A percentile compares a stretch with the other conserved stretches of the same genome.
phyloP scores from a whole-genome alignment of 92 coral and sea anemone species.

The Palythoa grandis region DNA sequence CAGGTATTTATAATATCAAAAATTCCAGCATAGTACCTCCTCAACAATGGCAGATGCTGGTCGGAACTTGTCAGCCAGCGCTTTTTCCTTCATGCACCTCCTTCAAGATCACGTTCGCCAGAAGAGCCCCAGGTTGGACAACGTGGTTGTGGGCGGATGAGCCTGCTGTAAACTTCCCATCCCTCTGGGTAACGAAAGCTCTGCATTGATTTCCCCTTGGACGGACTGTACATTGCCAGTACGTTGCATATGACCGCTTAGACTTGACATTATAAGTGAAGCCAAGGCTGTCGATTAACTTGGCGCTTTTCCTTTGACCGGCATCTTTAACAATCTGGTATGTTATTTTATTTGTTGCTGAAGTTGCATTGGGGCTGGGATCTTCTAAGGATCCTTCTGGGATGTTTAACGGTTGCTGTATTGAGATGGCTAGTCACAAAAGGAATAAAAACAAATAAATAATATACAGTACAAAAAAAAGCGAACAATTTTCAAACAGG shows the following conservation, averaged over 20 bases:
- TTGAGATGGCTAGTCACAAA: not conserved
- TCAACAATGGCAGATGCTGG: conserved; percentile 69
- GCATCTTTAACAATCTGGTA: not conserved
- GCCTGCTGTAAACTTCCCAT: conserved; percentile 45
- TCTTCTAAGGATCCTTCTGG: not conserved
- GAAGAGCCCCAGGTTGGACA: conserved; percentile 38
- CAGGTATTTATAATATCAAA: too few relatives aligned
- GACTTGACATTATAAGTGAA: conserved; percentile 48
- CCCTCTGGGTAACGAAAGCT: conserved; percentile 48
- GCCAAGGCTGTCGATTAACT: conserved; percentile 49
- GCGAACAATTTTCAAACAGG: not conserved
- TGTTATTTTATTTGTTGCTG: not conserved
- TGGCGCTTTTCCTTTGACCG: not conserved
- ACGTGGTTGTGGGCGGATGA: conserved; percentile 48
- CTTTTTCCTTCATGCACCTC: conserved; percentile 52
- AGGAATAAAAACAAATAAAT: not conserved
- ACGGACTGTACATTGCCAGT: conserved; percentile 70
- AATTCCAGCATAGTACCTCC: conserved; percentile 47
- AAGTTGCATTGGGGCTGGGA: not conserved
- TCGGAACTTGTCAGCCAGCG: conserved; percentile 47
- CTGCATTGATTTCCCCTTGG: conserved; percentile 25
- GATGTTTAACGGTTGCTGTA: not conserved
- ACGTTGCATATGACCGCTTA: conserved; percentile 52
- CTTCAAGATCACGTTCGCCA: conserved; percentile 24
- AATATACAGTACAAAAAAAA: not conserved